Evolutionary conservation across 2,797 vertebrate genomes (phyloP), one percentile per base, ranked within the genome.

Genomic region (Forpus xanthops): DNA sequence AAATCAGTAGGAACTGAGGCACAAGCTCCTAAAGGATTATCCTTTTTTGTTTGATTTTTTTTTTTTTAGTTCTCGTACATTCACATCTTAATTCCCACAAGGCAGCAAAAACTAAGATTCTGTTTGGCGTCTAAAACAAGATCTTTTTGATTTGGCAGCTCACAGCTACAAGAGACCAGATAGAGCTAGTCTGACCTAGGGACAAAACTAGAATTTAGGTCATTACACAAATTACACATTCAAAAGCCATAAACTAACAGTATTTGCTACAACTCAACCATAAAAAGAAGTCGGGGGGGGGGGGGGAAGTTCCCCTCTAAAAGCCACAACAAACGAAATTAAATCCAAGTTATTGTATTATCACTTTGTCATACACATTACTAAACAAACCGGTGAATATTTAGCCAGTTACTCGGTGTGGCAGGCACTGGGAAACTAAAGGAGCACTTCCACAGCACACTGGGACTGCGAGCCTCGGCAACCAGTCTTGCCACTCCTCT

Each of bases 371-470:
- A 61, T 6, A 18, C 9, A 16, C 12, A 19, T 2, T 3, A 28
- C 8, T 25, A 23, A 44, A 41, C 5, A 16, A 31, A 53, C 16
- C 0, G 7, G 27, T 0, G 0, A 28, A 6, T 14, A 25, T 14
- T 30, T 12, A n/a, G 18, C 6, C 31, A 45, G 16, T 18, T 24
- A 12, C 20, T 11, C 5, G 0, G 21, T 1, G 4, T 6, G 13
- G 35, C 31, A 23, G 50, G 9, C 30, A 61, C 2, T 2, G 5
- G 20, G 28, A 35, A 44, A 64, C 17, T 3, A 30, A 42, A 80
- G n/a, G 4, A 50, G 27, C 62, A 8, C 4, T 71, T 20, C 21
- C 24, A 62, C 14, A 61, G 37, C 28, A 37, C 9, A 6, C 0
- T 2, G 16, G 30, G 23, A 49, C 23, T 7, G 4, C 1, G 23